A percentile compares a stretch with the other conserved stretches of the same genome.
phyloP scores from a whole-genome alignment of 2,888 invertebrate species.

The Ptycholaimellus sp. region DNA sequence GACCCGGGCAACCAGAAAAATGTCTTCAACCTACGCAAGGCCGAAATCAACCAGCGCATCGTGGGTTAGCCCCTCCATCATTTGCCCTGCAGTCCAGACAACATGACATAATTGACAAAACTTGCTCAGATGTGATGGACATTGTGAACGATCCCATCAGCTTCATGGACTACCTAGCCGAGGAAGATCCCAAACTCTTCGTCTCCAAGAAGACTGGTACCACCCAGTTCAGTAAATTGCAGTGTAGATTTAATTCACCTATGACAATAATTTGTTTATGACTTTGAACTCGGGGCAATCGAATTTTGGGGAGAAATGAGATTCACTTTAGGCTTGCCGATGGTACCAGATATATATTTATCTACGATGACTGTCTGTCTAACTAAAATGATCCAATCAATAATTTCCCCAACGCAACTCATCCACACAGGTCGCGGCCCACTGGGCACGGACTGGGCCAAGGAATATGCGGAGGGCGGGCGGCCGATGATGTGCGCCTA shows the following conservation, averaged over 20 bases:
- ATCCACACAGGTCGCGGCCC: conserved; percentile 70
- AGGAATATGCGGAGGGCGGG: conserved; percentile 40
- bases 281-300: too few species aligned
- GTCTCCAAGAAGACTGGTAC: conserved; percentile 58
- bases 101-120: neutral
- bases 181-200: conserved; percentile 75
- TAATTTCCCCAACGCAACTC: too few species aligned
- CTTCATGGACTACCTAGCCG: conserved; percentile 66
- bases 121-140: conserved; percentile 20
- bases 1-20: conserved; percentile 89
- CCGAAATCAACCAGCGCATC: conserved; percentile 61
- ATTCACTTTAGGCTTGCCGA: too few species aligned
- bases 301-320: too few species aligned
- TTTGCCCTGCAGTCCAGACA: neutral
- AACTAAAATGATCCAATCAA: too few species aligned
- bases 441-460: conserved; percentile 62
- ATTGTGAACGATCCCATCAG: conserved; percentile 50
- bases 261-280: too few species aligned
- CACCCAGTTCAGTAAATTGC: too few species aligned
- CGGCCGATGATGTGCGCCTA: conserved; percentile 96
- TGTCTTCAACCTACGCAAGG: conserved; percentile 65
- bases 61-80: conserved; percentile 37
- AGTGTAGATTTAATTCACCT: too few species aligned
- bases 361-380: too few species aligned
- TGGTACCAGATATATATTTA: too few species aligned